Base-by-base conservation (phyloP, 1,140 invertebrate species). In the Pemphigus obesinymphae region DNA sequence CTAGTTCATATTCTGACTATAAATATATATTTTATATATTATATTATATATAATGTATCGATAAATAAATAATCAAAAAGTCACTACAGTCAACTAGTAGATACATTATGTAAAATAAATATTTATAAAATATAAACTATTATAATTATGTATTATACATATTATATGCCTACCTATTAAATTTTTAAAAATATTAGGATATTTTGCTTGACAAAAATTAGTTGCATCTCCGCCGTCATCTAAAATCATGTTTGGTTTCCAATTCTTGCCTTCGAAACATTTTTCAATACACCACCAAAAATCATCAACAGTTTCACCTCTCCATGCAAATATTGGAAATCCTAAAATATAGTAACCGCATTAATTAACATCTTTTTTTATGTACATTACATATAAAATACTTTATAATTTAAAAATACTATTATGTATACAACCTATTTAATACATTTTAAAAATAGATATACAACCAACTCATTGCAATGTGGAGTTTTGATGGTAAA, bases 271-370 rank as follows among this genome's bases (percentile, higher is more conserved):
- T 83, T 94, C 93, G 40, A 98, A 93, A 87, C 95, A 96, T 85
- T 94, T 94, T 87, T 99, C 96, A 83, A 99, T 98, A 85, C 96
- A 97, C 97, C 97, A 99, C 97, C 97, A 99, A 88, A 98, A 98
- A 86, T 98, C 97, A 86, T 98, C 97, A 87, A 98, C 97, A 5
- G 94, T 95, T 88, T 98, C 96, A 1, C 95, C 96, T 72, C 96
- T 92, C 97, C 97, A 98, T 3, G 97, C 95, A 88, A 96, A 99
- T 80, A 98, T 91, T 10, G 96, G 91, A 86, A 93, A 94, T 17
- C 94, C 91, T 68, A 82, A 31, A 72, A 72, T 48, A 29, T 31
- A 48, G 70, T 29, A 45, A 72, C 34, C 26, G 15, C 31, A 78
- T 55, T 78, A 78, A 55, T 58, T n/a, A n/a, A n/a, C n/a, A n/a